These are phyloP conservation scores for Sesia bembeciformis DNA, from an alignment of 2,888 invertebrate species.

Conservation along the genomic window DNA sequence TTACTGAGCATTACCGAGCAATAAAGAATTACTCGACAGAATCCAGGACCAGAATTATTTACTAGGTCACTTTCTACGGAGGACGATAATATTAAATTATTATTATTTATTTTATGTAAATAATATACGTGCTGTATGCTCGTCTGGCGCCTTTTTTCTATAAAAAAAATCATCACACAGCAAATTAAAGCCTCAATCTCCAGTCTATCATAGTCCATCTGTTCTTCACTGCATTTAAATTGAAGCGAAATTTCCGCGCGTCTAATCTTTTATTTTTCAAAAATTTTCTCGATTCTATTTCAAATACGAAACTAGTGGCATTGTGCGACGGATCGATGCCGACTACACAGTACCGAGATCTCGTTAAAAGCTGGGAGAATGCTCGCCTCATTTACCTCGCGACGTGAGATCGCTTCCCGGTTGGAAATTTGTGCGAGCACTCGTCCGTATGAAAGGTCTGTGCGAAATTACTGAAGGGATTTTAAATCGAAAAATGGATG, in stretches of 20 bases:
- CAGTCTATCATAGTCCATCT: too few relatives aligned
- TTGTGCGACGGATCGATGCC: not conserved
- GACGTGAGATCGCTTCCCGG: not conserved
- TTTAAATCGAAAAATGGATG: not conserved
- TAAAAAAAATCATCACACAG: too few relatives aligned
- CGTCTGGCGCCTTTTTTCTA: too few relatives aligned
- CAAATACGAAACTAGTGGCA: not conserved
- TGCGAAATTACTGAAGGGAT: not conserved
- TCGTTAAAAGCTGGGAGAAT: not conserved
- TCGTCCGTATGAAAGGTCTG: not conserved
- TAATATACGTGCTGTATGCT: too few relatives aligned
- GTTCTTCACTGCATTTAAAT: too few relatives aligned
- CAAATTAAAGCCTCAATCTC: too few relatives aligned
- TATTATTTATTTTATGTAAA: too few relatives aligned
- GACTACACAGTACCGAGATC: not conserved
- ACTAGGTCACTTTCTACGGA: too few relatives aligned
- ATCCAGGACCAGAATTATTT: constrained; percentile 3
- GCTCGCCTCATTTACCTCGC: not conserved
- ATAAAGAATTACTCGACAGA: constrained; percentile 11
- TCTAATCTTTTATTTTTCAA: not conserved
- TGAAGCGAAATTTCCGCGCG: too few relatives aligned
- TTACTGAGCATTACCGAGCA: not conserved
- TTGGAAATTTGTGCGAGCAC: not conserved
- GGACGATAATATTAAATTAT: too few relatives aligned
- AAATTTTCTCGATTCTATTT: not conserved